Base-by-base conservation (phyloP, 2,888 invertebrate genomes). In the Macrosiphum euphorbiae region DNA sequence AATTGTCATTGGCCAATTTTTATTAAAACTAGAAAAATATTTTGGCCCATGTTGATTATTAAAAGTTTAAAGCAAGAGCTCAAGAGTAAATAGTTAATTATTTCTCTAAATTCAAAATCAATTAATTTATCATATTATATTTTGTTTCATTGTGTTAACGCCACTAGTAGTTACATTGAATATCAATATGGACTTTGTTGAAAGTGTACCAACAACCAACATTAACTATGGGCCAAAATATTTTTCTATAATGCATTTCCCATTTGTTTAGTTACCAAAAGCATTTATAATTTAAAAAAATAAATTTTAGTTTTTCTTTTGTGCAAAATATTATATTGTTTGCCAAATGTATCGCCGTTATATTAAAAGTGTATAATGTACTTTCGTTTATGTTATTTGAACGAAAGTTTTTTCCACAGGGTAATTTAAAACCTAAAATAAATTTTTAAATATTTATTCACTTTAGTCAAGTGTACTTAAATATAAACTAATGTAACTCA, bases 391-490 rank as follows among this genome's bases (percentile, higher is more conserved):
- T 94, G n/a, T 86, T 41, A 52, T 41, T 55, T 89, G 24, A 89
- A 61, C n/a, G 50, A 44, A 47, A 90, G 87, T 90, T 85, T 67
- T 86, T 92, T 94, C 84, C 94, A 94, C 94, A 94, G 94, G 94
- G 94, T 94, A 94, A 90, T 90, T 94, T 86, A 86, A 55, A 93
- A 85, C 93, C 88, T 84, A 61, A 61, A 93, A 85, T 93, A 89
- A 93, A 58, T 24, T 78, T 78, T 44, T 85, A 44, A 91, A 88
- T 93, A 90, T 93, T 93, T 85, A 94, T 94, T 90, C 90, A 94
- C 94, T 94, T 94, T 90, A 94, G 94, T 94, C 94, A 94, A 94
- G 94, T 94, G 94, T 94, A 94, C 94, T 94, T 94, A 94, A 93
- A 58, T 92, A 84, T 85, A 85, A 94, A 94, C 86, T 94, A 50